These are phyloP conservation scores for Pyxicephalus adspersus DNA, from an alignment of 2,113 vertebrate species.

Conservation along the genomic window DNA sequence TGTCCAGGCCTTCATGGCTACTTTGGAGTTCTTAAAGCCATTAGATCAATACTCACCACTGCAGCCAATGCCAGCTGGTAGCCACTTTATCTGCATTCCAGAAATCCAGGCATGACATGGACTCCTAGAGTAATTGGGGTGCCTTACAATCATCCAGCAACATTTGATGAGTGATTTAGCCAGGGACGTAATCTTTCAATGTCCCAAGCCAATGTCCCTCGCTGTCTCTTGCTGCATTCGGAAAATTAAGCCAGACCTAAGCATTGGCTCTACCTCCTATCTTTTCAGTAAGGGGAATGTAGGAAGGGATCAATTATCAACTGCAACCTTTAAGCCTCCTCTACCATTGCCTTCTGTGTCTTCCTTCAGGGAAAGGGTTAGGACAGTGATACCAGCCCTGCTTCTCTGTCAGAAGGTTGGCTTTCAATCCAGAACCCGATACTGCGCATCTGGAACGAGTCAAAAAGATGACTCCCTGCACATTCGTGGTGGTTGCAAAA, in stretches of 20 bases:
- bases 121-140: constrained; percentile 2
- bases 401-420: constrained; percentile 28
- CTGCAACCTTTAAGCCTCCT: constrained; percentile 27
- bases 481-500: constrained; percentile 36
- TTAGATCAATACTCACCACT: neutral
- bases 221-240: constrained; percentile 5
- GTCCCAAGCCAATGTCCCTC: neutral
- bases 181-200: neutral
- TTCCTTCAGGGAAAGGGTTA: constrained; percentile 16
- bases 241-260: neutral
- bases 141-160: constrained; percentile 29
- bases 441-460: neutral
- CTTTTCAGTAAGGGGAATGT: constrained; percentile 13
- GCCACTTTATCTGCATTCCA: neutral
- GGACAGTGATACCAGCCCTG: neutral
- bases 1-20: constrained; percentile 4
- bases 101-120: neutral
- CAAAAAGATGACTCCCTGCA: constrained; percentile 20
- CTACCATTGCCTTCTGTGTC: constrained; percentile 1
- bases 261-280: constrained; percentile 21
- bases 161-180: neutral
- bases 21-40: constrained; percentile 13
- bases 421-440: constrained; percentile 9
- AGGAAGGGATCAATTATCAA: neutral
- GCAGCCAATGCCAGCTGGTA: neutral